Conservation (phyloP, 2,797 vertebrate species). For the Monodelphis domestica region DNA sequence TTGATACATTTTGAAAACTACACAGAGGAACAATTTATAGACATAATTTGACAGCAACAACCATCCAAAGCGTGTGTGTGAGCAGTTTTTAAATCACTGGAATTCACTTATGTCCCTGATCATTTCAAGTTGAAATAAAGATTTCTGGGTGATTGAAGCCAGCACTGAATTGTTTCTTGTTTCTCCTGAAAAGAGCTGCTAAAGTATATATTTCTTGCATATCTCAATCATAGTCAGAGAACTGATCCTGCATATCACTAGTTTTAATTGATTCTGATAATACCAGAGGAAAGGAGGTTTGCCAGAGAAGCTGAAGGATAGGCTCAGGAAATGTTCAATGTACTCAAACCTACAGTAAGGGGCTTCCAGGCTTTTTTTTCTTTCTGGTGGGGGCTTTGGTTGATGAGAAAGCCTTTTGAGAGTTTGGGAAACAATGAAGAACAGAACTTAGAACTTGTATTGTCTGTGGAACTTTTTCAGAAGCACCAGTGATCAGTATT, state of each 20-base stretch:
- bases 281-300: not conserved
- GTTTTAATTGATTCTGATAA: not conserved
- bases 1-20: not conserved
- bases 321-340: not conserved
- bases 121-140: not conserved
- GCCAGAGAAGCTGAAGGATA: not conserved
- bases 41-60: not conserved
- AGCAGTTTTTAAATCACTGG: not conserved
- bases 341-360: not conserved
- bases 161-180: not conserved
- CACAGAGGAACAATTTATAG: not conserved
- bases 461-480: not conserved
- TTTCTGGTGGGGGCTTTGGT: constrained; percentile 23
- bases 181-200: not conserved
- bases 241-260: too few relatives aligned
- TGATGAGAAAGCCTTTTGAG: not conserved
- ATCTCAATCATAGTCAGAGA: not conserved
- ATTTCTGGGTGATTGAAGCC: not conserved
- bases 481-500: not conserved
- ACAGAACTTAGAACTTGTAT: not conserved
- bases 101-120: not conserved
- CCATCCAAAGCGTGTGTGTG: not conserved
- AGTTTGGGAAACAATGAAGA: not conserved
- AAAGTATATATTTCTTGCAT: not conserved
- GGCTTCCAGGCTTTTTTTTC: not conserved